Evolutionary conservation across 2,888 invertebrate species (phyloP).

Genomic region (Criorhina ranunculi): DNA sequence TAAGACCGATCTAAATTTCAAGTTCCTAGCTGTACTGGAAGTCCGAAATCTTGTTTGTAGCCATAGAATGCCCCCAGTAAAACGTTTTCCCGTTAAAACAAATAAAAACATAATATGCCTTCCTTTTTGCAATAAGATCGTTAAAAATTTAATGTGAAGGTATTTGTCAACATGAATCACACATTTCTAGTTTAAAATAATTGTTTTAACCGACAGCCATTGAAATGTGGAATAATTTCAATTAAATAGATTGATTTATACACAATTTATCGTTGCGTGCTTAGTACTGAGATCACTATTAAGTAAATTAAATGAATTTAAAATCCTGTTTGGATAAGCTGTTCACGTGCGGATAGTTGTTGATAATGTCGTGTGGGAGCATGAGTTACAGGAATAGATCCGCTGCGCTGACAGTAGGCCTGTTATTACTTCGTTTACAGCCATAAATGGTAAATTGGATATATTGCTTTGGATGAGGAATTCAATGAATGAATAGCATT

Average conservation of each 20-base stretch:
- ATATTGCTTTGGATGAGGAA: neutral
- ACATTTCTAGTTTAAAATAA: conserved; percentile 16
- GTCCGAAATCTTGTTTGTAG: no score
- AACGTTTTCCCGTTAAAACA: no score
- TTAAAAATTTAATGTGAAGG: neutral
- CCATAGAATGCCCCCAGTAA: no score
- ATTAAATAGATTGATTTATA: conserved; percentile 45
- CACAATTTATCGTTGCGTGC: conserved; percentile 8
- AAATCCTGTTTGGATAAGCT: conserved; percentile 1
- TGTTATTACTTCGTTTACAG: neutral
- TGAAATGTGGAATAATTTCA: conserved; percentile 56
- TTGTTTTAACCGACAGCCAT: conserved; percentile 33
- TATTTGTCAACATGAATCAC: conserved; percentile 47
- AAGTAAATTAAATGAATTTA: conserved; percentile 1
- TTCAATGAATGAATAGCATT: neutral
- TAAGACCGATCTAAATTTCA: no score
- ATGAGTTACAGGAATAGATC: conserved; percentile 19
- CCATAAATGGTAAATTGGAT: conserved; percentile 16
- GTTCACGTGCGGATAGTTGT: conserved; percentile 41
- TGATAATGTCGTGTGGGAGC: conserved; percentile 36
- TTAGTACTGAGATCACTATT: neutral
- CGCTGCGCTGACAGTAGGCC: neutral
- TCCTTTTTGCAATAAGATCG: neutral
- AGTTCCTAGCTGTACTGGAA: no score
- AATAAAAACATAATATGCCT: no score